Evolutionary conservation across 2,888 invertebrate genomes (phyloP).

Genomic region (Drosophila pegasa): DNA sequence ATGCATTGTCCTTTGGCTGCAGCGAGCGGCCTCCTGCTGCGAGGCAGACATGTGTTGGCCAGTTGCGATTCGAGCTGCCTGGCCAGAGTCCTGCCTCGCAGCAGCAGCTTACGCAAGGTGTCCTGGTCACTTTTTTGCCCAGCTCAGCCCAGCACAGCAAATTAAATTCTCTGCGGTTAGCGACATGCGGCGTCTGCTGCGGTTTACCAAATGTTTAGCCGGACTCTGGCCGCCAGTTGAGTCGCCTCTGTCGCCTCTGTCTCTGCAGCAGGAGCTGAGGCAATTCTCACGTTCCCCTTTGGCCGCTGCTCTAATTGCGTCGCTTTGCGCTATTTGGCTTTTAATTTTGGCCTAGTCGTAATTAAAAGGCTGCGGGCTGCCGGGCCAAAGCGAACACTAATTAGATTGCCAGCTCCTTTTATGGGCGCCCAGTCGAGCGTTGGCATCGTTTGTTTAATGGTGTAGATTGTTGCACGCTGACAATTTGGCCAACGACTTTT

Average conservation of each 20-base stretch:
- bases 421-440: constrained; percentile 50
- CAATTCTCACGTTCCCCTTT: constrained; percentile 72
- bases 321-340: constrained; percentile 34
- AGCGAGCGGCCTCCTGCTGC: constrained; percentile 62
- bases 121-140: constrained; percentile 40
- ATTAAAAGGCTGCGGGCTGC: constrained; percentile 70
- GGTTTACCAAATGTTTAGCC: constrained; percentile 66
- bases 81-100: constrained; percentile 24
- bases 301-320: constrained; percentile 69
- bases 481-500: constrained; percentile 69
- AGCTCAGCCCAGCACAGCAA: constrained; percentile 43
- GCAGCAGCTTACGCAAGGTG: constrained; percentile 59
- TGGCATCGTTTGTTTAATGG: constrained; percentile 80
- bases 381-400: constrained; percentile 69
- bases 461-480: constrained; percentile 80
- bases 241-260: constrained; percentile 1
- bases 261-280: constrained; percentile 20
- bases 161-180: constrained; percentile 81
- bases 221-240: constrained; percentile 5
- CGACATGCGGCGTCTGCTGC: constrained; percentile 75
- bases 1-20: constrained; percentile 51
- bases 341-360: constrained; percentile 42
- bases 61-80: constrained; percentile 50
- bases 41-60: constrained; percentile 64
- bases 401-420: constrained; percentile 79